These are phyloP conservation scores for Mesorhabditis spiculigera DNA, from an alignment of 2,888 invertebrate species.

Conservation along the genomic window DNA sequence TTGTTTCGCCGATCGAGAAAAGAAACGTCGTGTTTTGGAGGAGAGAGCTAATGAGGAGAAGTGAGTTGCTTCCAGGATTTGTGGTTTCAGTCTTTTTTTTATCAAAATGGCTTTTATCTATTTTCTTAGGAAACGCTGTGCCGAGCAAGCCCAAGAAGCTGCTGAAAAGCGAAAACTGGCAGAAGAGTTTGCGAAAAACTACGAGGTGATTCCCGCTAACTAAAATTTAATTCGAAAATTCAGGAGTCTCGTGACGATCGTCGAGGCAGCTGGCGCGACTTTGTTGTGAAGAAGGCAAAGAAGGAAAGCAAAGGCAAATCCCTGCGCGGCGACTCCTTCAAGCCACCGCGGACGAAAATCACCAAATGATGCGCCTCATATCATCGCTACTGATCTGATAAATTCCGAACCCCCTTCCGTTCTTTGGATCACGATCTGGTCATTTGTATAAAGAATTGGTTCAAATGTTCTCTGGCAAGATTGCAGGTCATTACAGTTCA, in stretches of 20 bases:
- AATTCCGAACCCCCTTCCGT: too few species aligned
- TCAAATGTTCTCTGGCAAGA: too few species aligned
- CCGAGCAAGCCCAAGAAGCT: slow-evolving; percentile 86
- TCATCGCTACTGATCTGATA: too few species aligned
- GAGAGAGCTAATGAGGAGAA: slow-evolving; percentile 83
- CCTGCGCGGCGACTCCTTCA: slow-evolving; percentile 51
- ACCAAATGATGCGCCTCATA: slow-evolving; percentile 22
- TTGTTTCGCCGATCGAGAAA: slow-evolving; percentile 84
- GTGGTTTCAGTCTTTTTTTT: background rate
- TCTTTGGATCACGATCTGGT: too few species aligned
- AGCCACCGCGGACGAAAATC: slow-evolving; percentile 49
- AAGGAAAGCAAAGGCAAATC: slow-evolving; percentile 51
- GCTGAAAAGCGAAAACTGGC: slow-evolving; percentile 84
- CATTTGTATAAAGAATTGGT: too few species aligned
- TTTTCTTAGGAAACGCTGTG: slow-evolving; percentile 67
- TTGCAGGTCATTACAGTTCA: too few species aligned
- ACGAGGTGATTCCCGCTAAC: slow-evolving; percentile 72
- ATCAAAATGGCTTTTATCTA: background rate
- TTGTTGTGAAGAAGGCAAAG: slow-evolving; percentile 44
- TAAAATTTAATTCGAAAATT: background rate
- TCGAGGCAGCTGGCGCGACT: slow-evolving; percentile 55
- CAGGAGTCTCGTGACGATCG: slow-evolving; percentile 56
- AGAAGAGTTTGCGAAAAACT: slow-evolving; percentile 97
- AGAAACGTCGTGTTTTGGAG: slow-evolving; percentile 80
- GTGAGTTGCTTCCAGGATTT: slow-evolving; percentile 36